A percentile compares a stretch with the other conserved stretches of the same genome.
Conservation (phyloP, 1,140 invertebrate genomes). For the Tetragnatha versicolor region DNA sequence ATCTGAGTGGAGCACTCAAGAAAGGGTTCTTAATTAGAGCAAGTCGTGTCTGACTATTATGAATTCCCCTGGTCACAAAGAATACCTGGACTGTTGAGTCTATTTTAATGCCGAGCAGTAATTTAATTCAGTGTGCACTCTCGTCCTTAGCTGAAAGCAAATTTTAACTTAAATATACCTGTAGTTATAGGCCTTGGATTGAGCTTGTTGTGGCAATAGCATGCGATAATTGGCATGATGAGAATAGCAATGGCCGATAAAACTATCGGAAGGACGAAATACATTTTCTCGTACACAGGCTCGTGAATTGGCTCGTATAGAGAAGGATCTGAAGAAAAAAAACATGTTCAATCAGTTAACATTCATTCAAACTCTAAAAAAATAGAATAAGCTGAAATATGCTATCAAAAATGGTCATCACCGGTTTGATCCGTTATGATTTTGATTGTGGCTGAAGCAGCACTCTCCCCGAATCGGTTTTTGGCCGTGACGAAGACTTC, state of each 20-base stretch:
- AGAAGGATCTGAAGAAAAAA: slow-evolving; percentile 29
- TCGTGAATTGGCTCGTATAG: slow-evolving; percentile 19
- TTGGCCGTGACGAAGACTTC: slow-evolving; percentile 37
- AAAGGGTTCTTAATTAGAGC: no score
- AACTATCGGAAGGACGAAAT: slow-evolving; percentile 36
- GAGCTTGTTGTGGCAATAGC: slow-evolving; percentile 40
- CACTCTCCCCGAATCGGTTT: slow-evolving; percentile 47
- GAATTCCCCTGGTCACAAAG: no score
- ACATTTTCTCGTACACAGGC: slow-evolving; percentile 30
- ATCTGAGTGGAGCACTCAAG: no score
- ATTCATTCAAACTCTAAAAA: no score
- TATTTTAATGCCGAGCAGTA: no score
- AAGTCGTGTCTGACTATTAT: no score
- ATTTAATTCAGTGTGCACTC: no score
- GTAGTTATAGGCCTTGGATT: slow-evolving; percentile 19
- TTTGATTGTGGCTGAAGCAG: slow-evolving; percentile 25
- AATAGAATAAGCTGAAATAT: no score
- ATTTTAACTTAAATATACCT: slow-evolving; percentile 40
- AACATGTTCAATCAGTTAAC: no score
- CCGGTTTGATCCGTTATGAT: slow-evolving; percentile 41
- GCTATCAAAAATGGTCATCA: no score
- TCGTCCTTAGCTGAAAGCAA: no score
- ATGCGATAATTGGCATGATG: slow-evolving; percentile 39
- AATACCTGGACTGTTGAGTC: no score
- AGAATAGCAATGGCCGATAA: slow-evolving; percentile 36